phyloP scores from a whole-genome alignment of 2,797 vertebrate species.

The Halcyon leucocephala region DNA sequence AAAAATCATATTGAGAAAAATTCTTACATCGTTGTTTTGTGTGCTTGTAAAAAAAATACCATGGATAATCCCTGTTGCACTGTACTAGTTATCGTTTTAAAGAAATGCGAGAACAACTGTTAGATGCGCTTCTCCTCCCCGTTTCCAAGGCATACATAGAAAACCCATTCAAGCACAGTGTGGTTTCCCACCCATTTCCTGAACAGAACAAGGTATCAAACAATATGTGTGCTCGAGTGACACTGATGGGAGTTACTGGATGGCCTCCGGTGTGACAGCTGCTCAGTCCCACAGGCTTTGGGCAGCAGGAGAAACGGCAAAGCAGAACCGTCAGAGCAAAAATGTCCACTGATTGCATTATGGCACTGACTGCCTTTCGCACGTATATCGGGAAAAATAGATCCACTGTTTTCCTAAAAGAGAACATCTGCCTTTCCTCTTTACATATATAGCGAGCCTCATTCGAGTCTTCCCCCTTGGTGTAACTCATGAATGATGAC shows the following conservation, averaged over 20 bases:
- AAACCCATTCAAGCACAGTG: background rate
- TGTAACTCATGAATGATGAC: background rate
- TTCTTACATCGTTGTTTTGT: background rate
- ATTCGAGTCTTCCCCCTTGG: background rate
- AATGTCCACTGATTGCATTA: background rate
- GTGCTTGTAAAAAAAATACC: background rate
- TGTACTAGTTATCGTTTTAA: background rate
- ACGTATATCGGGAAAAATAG: background rate
- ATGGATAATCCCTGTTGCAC: background rate
- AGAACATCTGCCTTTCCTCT: background rate
- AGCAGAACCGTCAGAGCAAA: background rate
- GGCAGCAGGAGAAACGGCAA: background rate
- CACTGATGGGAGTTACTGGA: background rate
- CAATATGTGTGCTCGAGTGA: background rate
- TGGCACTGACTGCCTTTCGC: background rate
- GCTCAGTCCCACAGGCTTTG: rapidly evolving
- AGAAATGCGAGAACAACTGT: background rate
- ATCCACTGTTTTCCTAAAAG: background rate
- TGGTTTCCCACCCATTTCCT: background rate
- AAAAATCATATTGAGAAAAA: background rate
- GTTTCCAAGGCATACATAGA: background rate
- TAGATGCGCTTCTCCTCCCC: background rate
- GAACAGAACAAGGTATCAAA: background rate
- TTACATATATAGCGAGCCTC: background rate
- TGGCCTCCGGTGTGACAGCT: rapidly evolving